Percentiles rank a stretch among this genome's conserved stretches.
Conservation (phyloP, 2,888 invertebrate species). For the Ceramica pisi region DNA sequence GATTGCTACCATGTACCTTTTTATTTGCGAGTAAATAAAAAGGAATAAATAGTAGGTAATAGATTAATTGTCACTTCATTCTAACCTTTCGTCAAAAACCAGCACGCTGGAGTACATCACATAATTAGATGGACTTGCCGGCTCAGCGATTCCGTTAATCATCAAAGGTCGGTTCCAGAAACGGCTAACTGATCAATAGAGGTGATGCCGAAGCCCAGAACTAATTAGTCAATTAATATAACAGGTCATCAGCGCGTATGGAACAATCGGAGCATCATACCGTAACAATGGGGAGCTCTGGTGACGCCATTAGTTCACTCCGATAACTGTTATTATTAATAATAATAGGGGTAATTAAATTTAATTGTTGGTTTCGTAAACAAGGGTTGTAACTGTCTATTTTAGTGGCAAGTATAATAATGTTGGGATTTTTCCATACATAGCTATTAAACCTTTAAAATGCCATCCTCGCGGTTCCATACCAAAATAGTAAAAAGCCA, state of each 20-base stretch:
- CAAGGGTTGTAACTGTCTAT: background rate
- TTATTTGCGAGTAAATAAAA: too few relatives aligned
- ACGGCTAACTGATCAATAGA: conserved; percentile 9
- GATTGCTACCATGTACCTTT: too few relatives aligned
- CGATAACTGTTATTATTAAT: conserved; percentile 12
- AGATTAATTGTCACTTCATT: too few relatives aligned
- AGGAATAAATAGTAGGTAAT: too few relatives aligned
- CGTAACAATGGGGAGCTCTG: conserved; percentile 5
- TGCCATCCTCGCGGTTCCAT: too few relatives aligned
- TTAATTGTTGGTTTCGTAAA: conserved; percentile 6
- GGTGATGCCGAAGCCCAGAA: conserved; percentile 3
- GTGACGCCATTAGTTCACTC: conserved; percentile 14
- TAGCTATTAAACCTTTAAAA: background rate
- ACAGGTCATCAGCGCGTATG: conserved; percentile 21
- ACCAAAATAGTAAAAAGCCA: too few relatives aligned
- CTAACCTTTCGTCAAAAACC: background rate
- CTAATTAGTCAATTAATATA: conserved; percentile 41
- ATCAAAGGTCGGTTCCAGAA: conserved; percentile 9
- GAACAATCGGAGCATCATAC: conserved; percentile 26
- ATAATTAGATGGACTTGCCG: conserved; percentile 6
- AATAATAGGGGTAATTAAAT: conserved; percentile 13
- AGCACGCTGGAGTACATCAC: background rate
- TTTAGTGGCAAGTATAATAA: background rate
- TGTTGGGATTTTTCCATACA: background rate
- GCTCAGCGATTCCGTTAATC: conserved; percentile 1